These are phyloP conservation scores for Bubo blakistoni DNA, from an alignment of 2,113 vertebrate genomes.

Conservation along the genomic window DNA sequence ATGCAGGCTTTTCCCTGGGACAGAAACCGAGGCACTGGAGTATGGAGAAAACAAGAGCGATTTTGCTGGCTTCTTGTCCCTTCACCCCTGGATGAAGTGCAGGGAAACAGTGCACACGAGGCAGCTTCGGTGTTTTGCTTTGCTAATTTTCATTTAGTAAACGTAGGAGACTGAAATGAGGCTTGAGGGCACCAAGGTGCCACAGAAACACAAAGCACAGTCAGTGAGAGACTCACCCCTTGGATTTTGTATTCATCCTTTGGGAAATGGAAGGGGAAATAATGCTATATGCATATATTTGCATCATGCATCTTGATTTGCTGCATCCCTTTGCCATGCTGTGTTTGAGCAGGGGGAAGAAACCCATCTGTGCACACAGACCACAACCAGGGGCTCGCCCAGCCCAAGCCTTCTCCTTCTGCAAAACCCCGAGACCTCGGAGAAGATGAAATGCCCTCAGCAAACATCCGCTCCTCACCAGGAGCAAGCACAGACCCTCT, in stretches of 20 bases:
- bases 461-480: background rate
- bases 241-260: background rate
- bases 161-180: background rate
- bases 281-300: background rate
- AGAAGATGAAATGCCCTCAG: background rate
- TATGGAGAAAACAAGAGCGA: accelerated
- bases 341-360: background rate
- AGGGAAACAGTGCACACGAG: accelerated
- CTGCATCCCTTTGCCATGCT: background rate
- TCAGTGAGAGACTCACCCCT: background rate
- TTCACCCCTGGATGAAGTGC: background rate
- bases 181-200: background rate
- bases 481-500: background rate
- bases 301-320: background rate
- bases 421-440: background rate
- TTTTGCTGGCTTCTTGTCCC: background rate
- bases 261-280: background rate
- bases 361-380: background rate
- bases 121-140: background rate
- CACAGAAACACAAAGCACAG: background rate
- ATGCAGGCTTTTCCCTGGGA: background rate
- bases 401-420: background rate
- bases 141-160: background rate
- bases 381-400: accelerated
- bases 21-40: background rate